These are phyloP conservation scores for Drosophila arawakana DNA, from an alignment of 1,140 invertebrate genomes.

Conservation along the genomic window DNA sequence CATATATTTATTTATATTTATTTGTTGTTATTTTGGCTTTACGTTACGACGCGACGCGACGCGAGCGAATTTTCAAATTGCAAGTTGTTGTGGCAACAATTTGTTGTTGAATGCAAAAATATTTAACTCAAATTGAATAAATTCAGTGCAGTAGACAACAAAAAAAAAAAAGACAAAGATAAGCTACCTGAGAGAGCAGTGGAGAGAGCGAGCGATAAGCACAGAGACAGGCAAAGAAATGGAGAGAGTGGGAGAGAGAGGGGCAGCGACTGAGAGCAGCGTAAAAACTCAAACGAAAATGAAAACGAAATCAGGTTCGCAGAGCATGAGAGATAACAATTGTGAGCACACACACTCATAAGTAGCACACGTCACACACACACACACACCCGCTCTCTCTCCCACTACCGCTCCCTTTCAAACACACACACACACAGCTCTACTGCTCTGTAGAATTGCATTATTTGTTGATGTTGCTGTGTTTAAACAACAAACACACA, in stretches of 20 bases:
- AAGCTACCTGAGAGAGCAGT: constrained; percentile 11
- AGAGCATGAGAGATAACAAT: constrained; percentile 5
- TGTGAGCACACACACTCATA: not conserved
- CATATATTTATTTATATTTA: constrained; percentile 14
- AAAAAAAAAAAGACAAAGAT: constrained; percentile 29
- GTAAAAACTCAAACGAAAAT: constrained; percentile 21
- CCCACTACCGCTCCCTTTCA: no score
- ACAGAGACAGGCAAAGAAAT: not conserved
- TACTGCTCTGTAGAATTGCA: constrained; percentile 18
- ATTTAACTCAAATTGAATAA: constrained; percentile 30
- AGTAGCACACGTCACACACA: not conserved
- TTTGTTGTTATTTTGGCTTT: constrained; percentile 13
- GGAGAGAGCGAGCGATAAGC: not conserved
- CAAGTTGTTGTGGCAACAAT: constrained; percentile 19
- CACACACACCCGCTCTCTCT: not conserved
- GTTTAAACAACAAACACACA: not conserved
- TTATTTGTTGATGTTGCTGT: constrained; percentile 14
- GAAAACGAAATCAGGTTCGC: constrained; percentile 27
- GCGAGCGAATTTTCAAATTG: constrained; percentile 12
- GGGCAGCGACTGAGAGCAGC: not conserved
- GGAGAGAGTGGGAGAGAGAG: not conserved
- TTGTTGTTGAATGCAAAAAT: constrained; percentile 24
- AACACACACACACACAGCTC: not conserved
- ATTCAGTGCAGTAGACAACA: constrained; percentile 17
- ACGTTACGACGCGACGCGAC: constrained; percentile 10